These are phyloP conservation scores for Sapayoa aenigma DNA, from an alignment of 2,113 vertebrate genomes.

Conservation along the genomic window DNA sequence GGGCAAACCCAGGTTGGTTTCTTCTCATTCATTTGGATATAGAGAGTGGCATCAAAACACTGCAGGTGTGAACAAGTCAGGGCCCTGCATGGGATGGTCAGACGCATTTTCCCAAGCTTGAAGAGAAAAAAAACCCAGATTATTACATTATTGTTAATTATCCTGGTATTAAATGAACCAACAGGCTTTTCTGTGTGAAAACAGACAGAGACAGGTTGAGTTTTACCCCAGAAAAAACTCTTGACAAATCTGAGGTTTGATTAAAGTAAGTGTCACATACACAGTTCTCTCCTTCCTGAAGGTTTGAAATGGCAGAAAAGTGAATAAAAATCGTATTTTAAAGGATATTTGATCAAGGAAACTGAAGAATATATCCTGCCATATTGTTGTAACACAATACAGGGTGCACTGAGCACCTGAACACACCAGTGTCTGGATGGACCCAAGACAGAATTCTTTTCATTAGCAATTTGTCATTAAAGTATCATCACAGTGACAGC, in stretches of 20 bases:
- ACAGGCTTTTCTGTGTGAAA: neutral
- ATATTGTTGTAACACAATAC: rapidly evolving
- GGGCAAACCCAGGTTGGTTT: slow-evolving; percentile 99
- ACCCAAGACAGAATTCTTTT: neutral
- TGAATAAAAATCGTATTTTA: neutral
- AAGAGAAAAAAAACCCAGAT: neutral
- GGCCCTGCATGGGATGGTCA: slow-evolving; percentile 93
- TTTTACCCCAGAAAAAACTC: neutral
- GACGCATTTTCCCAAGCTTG: slow-evolving; percentile 96
- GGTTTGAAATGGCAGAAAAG: neutral
- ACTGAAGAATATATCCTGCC: neutral
- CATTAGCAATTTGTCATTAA: neutral
- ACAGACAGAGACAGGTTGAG: neutral
- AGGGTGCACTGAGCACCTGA: neutral
- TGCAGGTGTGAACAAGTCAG: slow-evolving; percentile 98
- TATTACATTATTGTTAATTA: neutral
- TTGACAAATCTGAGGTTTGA: neutral
- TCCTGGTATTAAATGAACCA: neutral
- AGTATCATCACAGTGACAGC: rapidly evolving
- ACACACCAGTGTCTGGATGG: rapidly evolving
- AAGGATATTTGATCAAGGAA: neutral
- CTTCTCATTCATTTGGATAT: slow-evolving; percentile 99
- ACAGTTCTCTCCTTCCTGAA: neutral
- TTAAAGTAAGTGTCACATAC: neutral
- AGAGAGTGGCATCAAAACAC: slow-evolving; percentile 96